Base-by-base conservation (phyloP, 2,888 invertebrate genomes). In the Tiliacea citrago region DNA sequence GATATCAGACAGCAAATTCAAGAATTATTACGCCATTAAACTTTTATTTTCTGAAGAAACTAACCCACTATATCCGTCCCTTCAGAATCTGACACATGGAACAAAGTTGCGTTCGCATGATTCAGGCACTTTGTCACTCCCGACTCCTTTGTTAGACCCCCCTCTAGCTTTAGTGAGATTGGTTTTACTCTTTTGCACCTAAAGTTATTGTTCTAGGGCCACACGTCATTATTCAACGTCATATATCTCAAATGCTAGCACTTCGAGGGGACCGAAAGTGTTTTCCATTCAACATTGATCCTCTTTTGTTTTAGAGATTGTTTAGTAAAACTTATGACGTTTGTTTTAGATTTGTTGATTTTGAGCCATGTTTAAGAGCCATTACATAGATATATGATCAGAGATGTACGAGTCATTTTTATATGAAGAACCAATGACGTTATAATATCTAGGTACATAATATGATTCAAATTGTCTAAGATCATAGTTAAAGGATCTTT, bases 121-220 rank as follows among this genome's bases (percentile, higher is more conserved):
- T 77, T 77, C 81, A 87, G 87, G 87, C 79, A 88, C 87, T 87
- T 88, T 88, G 88, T 90, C 91, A 90, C 88, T 80, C 81, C 71
- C 71, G 66, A 65, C 86, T 88, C 91, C 85, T 91, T 94, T 93
- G 92, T 93, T 89, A 88, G 89, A 89, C 90, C 84, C 88, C 90
- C 86, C 90, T 90, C 91, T 91, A 89, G 90, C 92, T 92, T 90
- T 93, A 90, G 91, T 89, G 92, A 94, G 94, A 95, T 95, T 95
- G 94, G 94, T 95, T 95, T 92, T 91, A 93, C 93, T 93, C 93
- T 94, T 95, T 93, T 90, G 91, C 92, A 88, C 90, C 91, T 90
- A 91, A 94, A 94, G 93, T 95, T 96, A 95, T 95, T 95, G 95
- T 95, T 95, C 93, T 94, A 91, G 90, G 93, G 91, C 90, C 94